Evolutionary conservation across 2,113 vertebrate species (phyloP), one percentile per base, ranked within the genome.

Genomic region (Furnarius figulus): DNA sequence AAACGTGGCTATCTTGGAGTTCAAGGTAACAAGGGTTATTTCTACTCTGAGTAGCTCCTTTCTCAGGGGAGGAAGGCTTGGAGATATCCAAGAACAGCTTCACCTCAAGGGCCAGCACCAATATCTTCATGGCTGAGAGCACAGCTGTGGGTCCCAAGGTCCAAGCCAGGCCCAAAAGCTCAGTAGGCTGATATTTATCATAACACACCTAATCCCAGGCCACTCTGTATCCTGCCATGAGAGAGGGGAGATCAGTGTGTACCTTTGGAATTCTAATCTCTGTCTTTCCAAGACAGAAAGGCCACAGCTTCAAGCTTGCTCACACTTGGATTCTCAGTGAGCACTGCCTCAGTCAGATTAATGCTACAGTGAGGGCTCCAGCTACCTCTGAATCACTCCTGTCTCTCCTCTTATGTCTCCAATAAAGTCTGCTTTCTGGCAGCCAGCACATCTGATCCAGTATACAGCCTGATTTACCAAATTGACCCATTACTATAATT

Each of bases 1-100:
- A 84, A 91, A 81, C 0, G 0, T 74, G 61, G 93, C 30, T 84
- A 55, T 46, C 37, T 55, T 77, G 49, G 39, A 90, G 95, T 73
- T 96, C 91, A 93, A 91, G 90, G 87, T 91, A 95, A 92, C 66
- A 55, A 33, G 67, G 67, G 50, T 95, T 93, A 72, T 85, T 86
- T 93, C 85, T 95, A 91, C 91, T 91, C 73, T 8, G 30, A 94
- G 67, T 59, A 61, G 65, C 47, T 93, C 47, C 91, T 83, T 86
- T 93, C 83, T 96, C 58, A 76, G 62, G 68, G 83, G 76, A 89
- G 25, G 44, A 81, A 85, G 52, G 46, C 31, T 44, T 92, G 62
- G 31, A 87, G 73, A 62, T 46, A 94, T 79, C 82, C 49, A 76
- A 56, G 59, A 95, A 71, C 61, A 94, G 39, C 28, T 50, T 50